Conservation (phyloP, 2,113 vertebrate genomes). For the Ptilorrhoa leucosticta region DNA sequence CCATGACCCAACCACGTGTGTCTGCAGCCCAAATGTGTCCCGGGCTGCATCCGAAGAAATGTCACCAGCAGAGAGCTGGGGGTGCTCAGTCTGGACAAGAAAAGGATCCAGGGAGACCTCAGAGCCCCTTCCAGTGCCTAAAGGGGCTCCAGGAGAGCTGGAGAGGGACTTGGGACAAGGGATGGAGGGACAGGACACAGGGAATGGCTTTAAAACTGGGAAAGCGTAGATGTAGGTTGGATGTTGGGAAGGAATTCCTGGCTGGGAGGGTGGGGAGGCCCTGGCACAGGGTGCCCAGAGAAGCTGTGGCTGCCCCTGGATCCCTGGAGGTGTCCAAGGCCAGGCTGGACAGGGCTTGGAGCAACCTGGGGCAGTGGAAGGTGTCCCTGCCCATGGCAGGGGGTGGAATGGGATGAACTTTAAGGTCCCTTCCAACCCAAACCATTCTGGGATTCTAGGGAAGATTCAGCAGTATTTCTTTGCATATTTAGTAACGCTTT, state of each 20-base stretch:
- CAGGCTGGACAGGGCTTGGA: accelerated
- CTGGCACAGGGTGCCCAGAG: background rate
- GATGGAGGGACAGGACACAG: background rate
- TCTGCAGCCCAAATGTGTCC: background rate
- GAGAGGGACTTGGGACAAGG: background rate
- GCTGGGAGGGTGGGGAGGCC: accelerated
- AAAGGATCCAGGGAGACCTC: background rate
- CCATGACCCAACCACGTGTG: accelerated
- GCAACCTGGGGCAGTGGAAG: accelerated
- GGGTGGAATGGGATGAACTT: accelerated
- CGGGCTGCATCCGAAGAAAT: background rate
- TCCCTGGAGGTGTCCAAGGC: background rate
- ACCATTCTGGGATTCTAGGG: background rate
- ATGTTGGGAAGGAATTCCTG: accelerated
- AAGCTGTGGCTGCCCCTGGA: background rate
- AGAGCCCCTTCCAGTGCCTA: accelerated
- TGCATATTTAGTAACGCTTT: background rate
- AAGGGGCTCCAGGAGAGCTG: background rate
- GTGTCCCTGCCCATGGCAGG: background rate
- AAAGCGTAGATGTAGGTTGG: too few relatives aligned
- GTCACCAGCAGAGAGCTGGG: background rate
- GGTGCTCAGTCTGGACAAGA: accelerated
- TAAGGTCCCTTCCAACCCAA: background rate
- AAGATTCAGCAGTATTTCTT: background rate
- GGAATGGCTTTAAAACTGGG: too few relatives aligned